These are phyloP conservation scores for Pachliopta kotzebuea DNA, from an alignment of 2,888 invertebrate genomes.

Conservation along the genomic window DNA sequence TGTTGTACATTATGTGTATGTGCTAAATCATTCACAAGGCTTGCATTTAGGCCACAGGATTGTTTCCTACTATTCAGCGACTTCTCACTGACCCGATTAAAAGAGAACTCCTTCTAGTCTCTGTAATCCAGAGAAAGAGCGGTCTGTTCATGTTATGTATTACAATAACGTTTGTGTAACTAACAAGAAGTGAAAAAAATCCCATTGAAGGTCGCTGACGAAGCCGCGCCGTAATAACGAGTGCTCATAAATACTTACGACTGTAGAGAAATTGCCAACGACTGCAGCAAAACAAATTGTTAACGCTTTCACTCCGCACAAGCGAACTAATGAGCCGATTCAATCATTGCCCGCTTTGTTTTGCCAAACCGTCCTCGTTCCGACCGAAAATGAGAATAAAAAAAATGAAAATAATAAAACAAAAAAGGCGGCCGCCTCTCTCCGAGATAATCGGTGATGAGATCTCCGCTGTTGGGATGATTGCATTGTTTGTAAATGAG, in stretches of 20 bases:
- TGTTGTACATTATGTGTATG: too few species aligned
- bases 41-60: too few species aligned
- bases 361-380: slow-evolving; percentile 43
- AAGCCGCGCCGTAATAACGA: not conserved
- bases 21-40: too few species aligned
- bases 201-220: not conserved
- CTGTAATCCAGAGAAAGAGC: too few species aligned
- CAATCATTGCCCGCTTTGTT: slow-evolving; percentile 57
- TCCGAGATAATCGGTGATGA: slow-evolving; percentile 64
- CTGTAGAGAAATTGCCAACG: slow-evolving; percentile 2
- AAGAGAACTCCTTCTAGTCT: too few species aligned
- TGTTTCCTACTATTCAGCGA: too few species aligned
- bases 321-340: slow-evolving; percentile 50
- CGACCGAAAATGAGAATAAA: slow-evolving; percentile 37
- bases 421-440: slow-evolving; percentile 38
- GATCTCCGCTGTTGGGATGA: slow-evolving; percentile 52
- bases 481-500: slow-evolving; percentile 75
- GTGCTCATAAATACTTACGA: slow-evolving; percentile 10
- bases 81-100: too few species aligned
- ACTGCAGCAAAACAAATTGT: slow-evolving; percentile 12
- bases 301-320: slow-evolving; percentile 46
- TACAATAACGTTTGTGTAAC: not conserved
- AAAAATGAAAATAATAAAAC: slow-evolving; percentile 36
- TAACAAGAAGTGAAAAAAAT: not conserved
- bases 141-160: too few species aligned